Percentiles rank a stretch among this genome's conserved stretches.
Evolutionary conservation across 2,888 invertebrate genomes (phyloP).

Genomic region (Apodemia hepburni): DNA sequence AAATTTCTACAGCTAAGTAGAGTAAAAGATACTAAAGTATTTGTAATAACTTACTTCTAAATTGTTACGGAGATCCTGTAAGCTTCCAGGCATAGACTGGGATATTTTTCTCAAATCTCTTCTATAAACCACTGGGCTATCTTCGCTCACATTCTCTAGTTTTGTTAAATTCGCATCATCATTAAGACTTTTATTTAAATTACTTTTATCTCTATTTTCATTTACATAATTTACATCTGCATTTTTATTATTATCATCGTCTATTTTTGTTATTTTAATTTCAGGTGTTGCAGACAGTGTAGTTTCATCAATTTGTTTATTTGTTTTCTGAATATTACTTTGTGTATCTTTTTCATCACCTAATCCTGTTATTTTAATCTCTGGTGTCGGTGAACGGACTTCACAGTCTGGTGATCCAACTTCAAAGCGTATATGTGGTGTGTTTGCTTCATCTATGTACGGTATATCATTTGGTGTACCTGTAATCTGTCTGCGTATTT

Average conservation of each 20-base stretch:
- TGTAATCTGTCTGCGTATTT: slow-evolving; percentile 44
- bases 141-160: slow-evolving; percentile 26
- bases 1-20: too few relatives aligned
- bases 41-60: neutral
- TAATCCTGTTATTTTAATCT: slow-evolving; percentile 45
- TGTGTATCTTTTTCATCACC: slow-evolving; percentile 34
- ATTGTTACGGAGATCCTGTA: slow-evolving; percentile 15
- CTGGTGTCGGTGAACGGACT: slow-evolving; percentile 52
- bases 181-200: slow-evolving; percentile 21
- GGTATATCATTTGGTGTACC: slow-evolving; percentile 39
- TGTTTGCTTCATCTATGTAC: slow-evolving; percentile 40
- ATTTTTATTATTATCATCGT: slow-evolving; percentile 4
- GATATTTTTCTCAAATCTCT: slow-evolving; percentile 76
- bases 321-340: slow-evolving; percentile 26
- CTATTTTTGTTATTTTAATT: slow-evolving; percentile 14
- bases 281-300: slow-evolving; percentile 43
- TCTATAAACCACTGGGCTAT: slow-evolving; percentile 43
- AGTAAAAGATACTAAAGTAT: too few relatives aligned
- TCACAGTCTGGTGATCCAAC: slow-evolving; percentile 31
- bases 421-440: slow-evolving; percentile 27
- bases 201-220: slow-evolving; percentile 6
- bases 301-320: slow-evolving; percentile 23
- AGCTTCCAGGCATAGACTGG: slow-evolving; percentile 80
- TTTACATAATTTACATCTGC: neutral
- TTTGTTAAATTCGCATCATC: neutral